phyloP scores from a whole-genome alignment of 2,888 invertebrate species.

The Drosophila hawaiiensis region DNA sequence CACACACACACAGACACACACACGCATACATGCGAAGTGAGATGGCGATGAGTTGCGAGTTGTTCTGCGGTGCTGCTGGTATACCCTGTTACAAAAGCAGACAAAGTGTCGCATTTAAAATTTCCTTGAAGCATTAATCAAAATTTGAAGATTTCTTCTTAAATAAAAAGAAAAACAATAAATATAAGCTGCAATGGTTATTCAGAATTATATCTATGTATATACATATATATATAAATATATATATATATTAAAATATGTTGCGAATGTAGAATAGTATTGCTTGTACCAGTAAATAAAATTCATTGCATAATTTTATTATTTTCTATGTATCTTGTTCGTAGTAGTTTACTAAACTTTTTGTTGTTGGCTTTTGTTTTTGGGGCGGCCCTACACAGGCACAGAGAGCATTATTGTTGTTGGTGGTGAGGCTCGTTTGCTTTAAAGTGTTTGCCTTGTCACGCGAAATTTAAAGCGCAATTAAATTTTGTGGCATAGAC shows the following conservation, averaged over 20 bases:
- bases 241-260: background rate
- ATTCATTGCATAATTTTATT: background rate
- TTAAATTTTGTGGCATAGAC: conserved; percentile 73
- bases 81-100: conserved; percentile 8
- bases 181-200: background rate
- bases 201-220: too few species aligned
- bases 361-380: background rate
- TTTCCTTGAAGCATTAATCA: background rate
- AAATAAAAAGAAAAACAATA: background rate
- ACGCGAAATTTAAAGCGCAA: conserved; percentile 69
- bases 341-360: background rate
- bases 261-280: background rate
- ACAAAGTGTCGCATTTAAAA: background rate
- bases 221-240: too few species aligned
- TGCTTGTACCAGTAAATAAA: background rate
- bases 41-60: background rate
- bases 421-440: conserved; percentile 34
- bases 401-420: conserved; percentile 11
- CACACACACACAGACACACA: background rate
- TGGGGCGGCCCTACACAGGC: conserved; percentile 6
- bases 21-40: background rate
- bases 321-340: too few species aligned
- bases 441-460: conserved; percentile 50
- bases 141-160: background rate
- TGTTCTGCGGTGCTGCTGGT: background rate